These are phyloP conservation scores for Oenanthe oenanthe DNA, from an alignment of 2,113 vertebrate species.

Conservation along the genomic window DNA sequence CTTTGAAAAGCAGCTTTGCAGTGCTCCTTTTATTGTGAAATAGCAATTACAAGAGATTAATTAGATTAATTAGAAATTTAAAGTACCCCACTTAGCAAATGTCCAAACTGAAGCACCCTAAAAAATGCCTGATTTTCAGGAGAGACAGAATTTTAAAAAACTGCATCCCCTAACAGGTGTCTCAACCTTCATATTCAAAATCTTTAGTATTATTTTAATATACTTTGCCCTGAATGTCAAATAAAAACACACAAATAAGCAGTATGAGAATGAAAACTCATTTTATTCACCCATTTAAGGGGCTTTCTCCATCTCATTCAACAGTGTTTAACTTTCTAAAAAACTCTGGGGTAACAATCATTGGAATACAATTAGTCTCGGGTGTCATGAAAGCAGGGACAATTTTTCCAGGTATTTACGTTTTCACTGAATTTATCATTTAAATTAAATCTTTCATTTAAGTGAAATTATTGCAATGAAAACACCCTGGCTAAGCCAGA, in stretches of 20 bases:
- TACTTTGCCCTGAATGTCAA: neutral
- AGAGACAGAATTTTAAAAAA: neutral
- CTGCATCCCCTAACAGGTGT: neutral
- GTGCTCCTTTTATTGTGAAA: neutral
- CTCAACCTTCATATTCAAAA: neutral
- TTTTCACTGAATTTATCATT: neutral
- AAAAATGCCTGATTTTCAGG: neutral
- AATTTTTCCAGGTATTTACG: neutral
- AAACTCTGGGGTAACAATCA: neutral
- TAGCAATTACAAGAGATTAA: neutral
- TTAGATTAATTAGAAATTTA: neutral
- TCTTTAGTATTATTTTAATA: neutral
- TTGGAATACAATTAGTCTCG: neutral
- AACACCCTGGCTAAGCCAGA: neutral
- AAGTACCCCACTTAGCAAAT: neutral
- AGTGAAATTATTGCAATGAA: neutral
- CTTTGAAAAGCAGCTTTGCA: neutral
- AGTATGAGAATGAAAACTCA: neutral
- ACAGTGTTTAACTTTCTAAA: neutral
- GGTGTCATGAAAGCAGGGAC: neutral
- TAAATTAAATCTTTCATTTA: neutral
- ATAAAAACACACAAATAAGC: conserved; percentile 17
- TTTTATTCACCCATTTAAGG: conserved; percentile 5
- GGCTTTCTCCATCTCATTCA: neutral
- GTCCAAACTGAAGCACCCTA: neutral